Evolutionary conservation across 64 coral and sea anemone genomes (phyloP), one percentile per base, ranked within the genome.

Genomic region (Stichodactyla helianthus): DNA sequence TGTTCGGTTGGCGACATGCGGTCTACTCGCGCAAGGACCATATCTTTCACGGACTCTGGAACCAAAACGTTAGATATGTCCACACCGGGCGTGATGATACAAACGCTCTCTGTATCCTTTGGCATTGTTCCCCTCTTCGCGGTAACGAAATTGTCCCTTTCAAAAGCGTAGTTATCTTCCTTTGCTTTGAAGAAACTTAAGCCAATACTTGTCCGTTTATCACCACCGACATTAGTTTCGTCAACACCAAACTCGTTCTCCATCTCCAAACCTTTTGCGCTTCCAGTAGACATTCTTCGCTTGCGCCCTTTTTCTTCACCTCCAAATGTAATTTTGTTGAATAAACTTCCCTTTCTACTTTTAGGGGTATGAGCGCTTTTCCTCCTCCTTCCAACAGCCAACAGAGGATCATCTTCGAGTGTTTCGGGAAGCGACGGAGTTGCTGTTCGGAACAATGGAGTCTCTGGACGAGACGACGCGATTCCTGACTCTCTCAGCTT

Each of bases 1-100:
- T 99, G 93, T 64, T 99, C 97, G 18, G 82, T 50, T 44, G 97
- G 97, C 44, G 92, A 59, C 90, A 99, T 95, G 54, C 97, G 88
- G 53, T 99, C 97, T 5, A 99, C 90, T 0, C 97, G 79, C 22
- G 97, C 93, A 25, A 99, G 86, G 6, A 99, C 97, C 97, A 99
- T 99, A 35, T 99, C 97, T 52, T 94, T 94, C 5, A 99, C 89
- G 44, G 97, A 99, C 13, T 95, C 97, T 78, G 97, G 97, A 25
- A 99, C 93, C 4, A 94, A 55, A 6, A 99, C 85, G 44, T 90
- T 94, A 14, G 97, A 88, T 28, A 99, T 51, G 20, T 99, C 90
- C 20, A 95, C 87, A 35, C 88, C 93, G 17, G 97, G 97, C 22
- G 79, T 87, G 20, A 99, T 57, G 59, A 99, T 95, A 65, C 97